Percentiles rank a stretch among this genome's conserved stretches.
phyloP scores from a whole-genome alignment of 1,140 invertebrate genomes.

The Aricia agestis region DNA sequence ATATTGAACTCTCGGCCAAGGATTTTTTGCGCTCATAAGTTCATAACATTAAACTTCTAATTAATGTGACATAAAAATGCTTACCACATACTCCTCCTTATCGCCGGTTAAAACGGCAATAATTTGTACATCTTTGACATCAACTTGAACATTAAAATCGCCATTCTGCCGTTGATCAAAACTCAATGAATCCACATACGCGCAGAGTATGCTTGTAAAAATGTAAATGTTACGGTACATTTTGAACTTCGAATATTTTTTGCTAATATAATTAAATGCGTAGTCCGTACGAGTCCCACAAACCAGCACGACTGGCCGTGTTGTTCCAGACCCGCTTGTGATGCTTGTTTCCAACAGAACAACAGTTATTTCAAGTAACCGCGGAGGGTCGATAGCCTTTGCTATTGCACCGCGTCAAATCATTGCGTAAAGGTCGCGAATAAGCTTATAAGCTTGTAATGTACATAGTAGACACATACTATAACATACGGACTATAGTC shows the following conservation, averaged over 20 bases:
- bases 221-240: constrained; percentile 21
- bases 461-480: too few species aligned
- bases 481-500: too few species aligned
- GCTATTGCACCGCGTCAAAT: constrained; percentile 51
- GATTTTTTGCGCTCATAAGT: too few species aligned
- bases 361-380: constrained; percentile 73
- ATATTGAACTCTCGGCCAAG: too few species aligned
- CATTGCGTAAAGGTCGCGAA: constrained; percentile 54
- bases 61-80: constrained; percentile 25
- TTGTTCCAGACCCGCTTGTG: constrained; percentile 46
- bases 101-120: constrained; percentile 78
- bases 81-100: constrained; percentile 71
- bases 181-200: constrained; percentile 30
- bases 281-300: constrained; percentile 41
- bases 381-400: constrained; percentile 72
- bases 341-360: constrained; percentile 67
- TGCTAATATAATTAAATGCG: constrained; percentile 19
- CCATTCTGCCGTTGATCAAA: constrained; percentile 87
- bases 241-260: constrained; percentile 16
- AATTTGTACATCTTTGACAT: constrained; percentile 85
- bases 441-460: constrained; percentile 31
- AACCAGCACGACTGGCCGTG: constrained; percentile 46
- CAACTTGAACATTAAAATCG: constrained; percentile 85
- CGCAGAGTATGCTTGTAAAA: constrained; percentile 23
- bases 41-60: neutral